A percentile compares a stretch with the other conserved stretches of the same genome.
Evolutionary conservation across 2,797 vertebrate genomes (phyloP).

Genomic region (Sciurus carolinensis): DNA sequence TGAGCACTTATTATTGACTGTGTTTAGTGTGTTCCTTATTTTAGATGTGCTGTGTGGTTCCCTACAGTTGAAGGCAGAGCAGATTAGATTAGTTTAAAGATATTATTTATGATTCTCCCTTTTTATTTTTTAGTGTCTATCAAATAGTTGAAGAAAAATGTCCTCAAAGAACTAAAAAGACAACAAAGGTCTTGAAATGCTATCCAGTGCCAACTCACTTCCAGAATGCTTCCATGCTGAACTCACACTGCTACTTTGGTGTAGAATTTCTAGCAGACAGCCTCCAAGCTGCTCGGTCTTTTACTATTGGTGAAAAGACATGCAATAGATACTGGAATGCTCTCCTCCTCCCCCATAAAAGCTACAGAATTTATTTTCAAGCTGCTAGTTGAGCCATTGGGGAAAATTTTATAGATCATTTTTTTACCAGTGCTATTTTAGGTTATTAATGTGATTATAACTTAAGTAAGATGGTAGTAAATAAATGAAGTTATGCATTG

Average conservation of each 20-base stretch:
- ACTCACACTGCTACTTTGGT: slow-evolving; percentile 97
- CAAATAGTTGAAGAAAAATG: slow-evolving; percentile 98
- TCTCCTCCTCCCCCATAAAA: no score
- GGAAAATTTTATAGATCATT: no score
- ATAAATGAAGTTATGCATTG: no score
- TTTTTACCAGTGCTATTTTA: no score
- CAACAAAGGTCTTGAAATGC: slow-evolving; percentile 96
- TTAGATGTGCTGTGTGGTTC: background rate
- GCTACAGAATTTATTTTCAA: no score
- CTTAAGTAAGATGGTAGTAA: no score
- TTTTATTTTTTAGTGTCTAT: slow-evolving; percentile 92
- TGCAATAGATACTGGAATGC: no score
- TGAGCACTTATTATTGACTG: background rate
- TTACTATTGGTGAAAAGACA: slow-evolving; percentile 96
- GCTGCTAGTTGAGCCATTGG: no score
- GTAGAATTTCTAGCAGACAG: slow-evolving; percentile 95
- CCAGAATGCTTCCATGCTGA: slow-evolving; percentile 95
- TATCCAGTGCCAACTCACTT: slow-evolving; percentile 98
- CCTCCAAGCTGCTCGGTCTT: slow-evolving; percentile 94
- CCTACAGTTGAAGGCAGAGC: background rate
- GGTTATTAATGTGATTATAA: no score
- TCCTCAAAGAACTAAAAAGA: slow-evolving; percentile 94
- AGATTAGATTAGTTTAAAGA: background rate
- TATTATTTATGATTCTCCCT: slow-evolving; percentile 40
- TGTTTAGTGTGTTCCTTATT: background rate